phyloP scores from a whole-genome alignment of 1,140 invertebrate species.

The Hylyphantes graminicola region DNA sequence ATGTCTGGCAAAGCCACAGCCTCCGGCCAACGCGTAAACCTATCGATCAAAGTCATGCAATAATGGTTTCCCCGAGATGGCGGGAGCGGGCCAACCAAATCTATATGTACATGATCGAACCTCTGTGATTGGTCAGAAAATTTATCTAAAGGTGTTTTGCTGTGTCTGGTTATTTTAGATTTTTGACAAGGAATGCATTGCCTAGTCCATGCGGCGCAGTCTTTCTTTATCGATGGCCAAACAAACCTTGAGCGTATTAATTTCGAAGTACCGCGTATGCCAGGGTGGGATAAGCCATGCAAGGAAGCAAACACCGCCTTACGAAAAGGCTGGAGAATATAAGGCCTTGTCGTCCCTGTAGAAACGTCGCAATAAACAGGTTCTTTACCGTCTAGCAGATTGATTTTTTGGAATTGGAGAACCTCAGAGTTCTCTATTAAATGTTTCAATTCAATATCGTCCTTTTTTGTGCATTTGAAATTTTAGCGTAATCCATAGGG shows the following conservation, averaged over 20 bases:
- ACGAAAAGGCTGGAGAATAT: background rate
- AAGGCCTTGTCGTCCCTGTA: background rate
- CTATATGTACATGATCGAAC: slow-evolving; percentile 70
- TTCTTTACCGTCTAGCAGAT: background rate
- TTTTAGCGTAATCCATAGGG: background rate
- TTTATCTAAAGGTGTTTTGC: slow-evolving; percentile 28
- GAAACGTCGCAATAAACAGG: background rate
- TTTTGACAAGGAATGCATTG: slow-evolving; percentile 49
- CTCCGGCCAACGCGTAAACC: slow-evolving; percentile 69
- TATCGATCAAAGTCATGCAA: background rate
- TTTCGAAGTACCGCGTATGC: background rate
- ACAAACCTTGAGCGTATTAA: slow-evolving; percentile 20
- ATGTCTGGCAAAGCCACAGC: slow-evolving; percentile 65
- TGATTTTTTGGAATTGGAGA: background rate
- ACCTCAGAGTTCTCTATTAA: background rate
- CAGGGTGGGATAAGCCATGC: slow-evolving; percentile 12
- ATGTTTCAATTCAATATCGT: background rate
- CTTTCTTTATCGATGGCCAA: slow-evolving; percentile 36
- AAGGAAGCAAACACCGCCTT: background rate
- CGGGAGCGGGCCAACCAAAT: slow-evolving; percentile 5
- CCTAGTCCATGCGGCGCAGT: slow-evolving; percentile 13
- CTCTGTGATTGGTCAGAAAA: slow-evolving; percentile 22
- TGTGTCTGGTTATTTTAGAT: slow-evolving; percentile 56
- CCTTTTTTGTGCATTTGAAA: background rate
- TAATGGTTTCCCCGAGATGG: background rate